phyloP scores from a whole-genome alignment of 2,888 invertebrate species.

The Lasioglossum leucozonium region DNA sequence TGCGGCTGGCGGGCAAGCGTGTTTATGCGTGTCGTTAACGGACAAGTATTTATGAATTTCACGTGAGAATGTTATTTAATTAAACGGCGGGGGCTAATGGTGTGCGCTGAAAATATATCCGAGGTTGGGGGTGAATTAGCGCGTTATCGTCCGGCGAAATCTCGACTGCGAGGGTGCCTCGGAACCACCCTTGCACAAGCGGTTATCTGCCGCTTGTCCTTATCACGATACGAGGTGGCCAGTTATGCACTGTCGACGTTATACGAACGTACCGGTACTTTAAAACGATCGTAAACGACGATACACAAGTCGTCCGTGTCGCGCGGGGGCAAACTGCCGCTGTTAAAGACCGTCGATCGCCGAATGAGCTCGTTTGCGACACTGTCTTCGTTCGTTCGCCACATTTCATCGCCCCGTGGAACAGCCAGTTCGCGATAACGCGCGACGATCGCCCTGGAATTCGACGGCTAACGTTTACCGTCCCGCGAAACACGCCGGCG shows the following conservation, averaged over 20 bases:
- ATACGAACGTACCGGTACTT: conserved; percentile 49
- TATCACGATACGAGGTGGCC: conserved; percentile 64
- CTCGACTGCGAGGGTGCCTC: conserved; percentile 46
- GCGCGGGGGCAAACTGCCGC: conserved; percentile 47
- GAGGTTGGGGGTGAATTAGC: conserved; percentile 53
- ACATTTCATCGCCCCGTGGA: conserved; percentile 14
- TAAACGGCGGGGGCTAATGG: conserved; percentile 50
- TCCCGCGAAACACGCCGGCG: not conserved
- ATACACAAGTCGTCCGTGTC: conserved; percentile 44
- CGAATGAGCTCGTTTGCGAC: conserved; percentile 45
- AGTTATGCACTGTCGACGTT: conserved; percentile 61
- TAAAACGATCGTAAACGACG: conserved; percentile 63
- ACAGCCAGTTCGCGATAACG: conserved; percentile 23
- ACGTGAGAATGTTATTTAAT: conserved; percentile 55
- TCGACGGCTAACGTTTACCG: conserved; percentile 19
- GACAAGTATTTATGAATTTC: conserved; percentile 43
- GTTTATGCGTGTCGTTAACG: conserved; percentile 26
- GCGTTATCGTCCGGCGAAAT: conserved; percentile 51
- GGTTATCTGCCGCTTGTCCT: conserved; percentile 59
- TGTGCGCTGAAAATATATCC: conserved; percentile 44
- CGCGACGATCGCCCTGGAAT: conserved; percentile 15
- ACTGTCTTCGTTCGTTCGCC: conserved; percentile 16
- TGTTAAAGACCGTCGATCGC: conserved; percentile 59
- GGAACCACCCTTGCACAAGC: conserved; percentile 50
- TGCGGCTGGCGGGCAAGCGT: not conserved